Conservation (phyloP, 2,888 invertebrate genomes). For the Sesia bembeciformis region DNA sequence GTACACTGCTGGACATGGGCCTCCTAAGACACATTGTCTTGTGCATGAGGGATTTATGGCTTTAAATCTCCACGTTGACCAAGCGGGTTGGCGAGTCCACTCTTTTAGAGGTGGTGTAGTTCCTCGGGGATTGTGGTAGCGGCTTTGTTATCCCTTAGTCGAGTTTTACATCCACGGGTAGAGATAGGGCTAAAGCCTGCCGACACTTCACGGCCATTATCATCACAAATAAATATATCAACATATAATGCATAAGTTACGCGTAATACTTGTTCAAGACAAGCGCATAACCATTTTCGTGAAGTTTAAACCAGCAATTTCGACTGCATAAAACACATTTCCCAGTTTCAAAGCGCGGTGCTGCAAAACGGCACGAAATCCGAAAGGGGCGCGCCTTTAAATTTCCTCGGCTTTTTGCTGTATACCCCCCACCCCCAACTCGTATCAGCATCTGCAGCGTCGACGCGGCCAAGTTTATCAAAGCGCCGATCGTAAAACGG, state of each 20-base stretch:
- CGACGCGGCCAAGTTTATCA: constrained; percentile 6
- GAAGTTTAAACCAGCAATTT: not conserved
- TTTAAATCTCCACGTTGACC: too few species aligned
- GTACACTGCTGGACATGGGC: too few species aligned
- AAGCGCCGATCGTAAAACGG: constrained; percentile 6
- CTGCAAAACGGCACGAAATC: not conserved
- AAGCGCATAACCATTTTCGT: not conserved
- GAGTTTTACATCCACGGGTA: too few species aligned
- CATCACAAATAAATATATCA: not conserved
- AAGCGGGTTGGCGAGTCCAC: too few species aligned
- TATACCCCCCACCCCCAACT: not conserved
- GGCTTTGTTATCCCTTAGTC: too few species aligned
- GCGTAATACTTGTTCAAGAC: not conserved
- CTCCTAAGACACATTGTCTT: too few species aligned
- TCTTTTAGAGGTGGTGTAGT: too few species aligned
- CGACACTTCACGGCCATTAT: not conserved
- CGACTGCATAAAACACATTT: not conserved
- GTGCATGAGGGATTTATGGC: too few species aligned
- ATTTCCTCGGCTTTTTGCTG: not conserved
- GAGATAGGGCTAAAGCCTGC: too few species aligned
- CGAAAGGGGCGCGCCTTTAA: not conserved
- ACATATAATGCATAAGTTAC: not conserved
- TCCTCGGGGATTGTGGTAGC: too few species aligned
- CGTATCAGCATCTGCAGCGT: not conserved
- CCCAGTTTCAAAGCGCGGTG: not conserved